These are phyloP conservation scores for Cistogaster globosa DNA, from an alignment of 2,888 invertebrate species.

Conservation along the genomic window DNA sequence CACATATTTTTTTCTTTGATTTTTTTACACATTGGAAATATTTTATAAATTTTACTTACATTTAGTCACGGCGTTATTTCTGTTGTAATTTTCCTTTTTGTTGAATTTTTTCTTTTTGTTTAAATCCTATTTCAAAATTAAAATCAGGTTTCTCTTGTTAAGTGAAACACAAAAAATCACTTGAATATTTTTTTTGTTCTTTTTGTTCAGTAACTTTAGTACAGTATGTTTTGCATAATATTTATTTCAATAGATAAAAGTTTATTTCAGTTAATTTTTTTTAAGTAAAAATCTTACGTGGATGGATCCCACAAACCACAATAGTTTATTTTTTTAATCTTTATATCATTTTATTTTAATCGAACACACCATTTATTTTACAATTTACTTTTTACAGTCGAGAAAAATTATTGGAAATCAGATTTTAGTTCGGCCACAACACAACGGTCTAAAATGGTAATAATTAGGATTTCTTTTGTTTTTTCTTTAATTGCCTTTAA, in stretches of 20 bases:
- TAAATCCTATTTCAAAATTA: constrained; percentile 49
- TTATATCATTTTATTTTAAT: constrained; percentile 9
- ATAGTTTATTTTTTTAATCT: constrained; percentile 3
- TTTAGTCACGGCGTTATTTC: constrained; percentile 32
- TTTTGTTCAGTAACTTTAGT: constrained; percentile 64
- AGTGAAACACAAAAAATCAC: constrained; percentile 47
- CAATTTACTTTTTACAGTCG: constrained; percentile 21
- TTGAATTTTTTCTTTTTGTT: constrained; percentile 15
- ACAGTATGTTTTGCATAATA: constrained; percentile 70
- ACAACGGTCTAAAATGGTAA: constrained; percentile 21
- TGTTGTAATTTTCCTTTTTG: constrained; percentile 10
- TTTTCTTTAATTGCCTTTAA: constrained; percentile 5
- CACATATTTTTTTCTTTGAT: constrained; percentile 27
- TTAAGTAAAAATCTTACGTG: constrained; percentile 51
- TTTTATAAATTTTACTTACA: constrained; percentile 60
- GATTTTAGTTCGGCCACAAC: constrained; percentile 8
- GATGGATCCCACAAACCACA: constrained; percentile 46
- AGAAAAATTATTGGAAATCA: background rate
- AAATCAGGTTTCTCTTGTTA: constrained; percentile 56
- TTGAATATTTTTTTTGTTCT: constrained; percentile 43
- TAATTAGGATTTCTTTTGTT: constrained; percentile 23
- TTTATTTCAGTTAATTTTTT: constrained; percentile 18
- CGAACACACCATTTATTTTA: constrained; percentile 50
- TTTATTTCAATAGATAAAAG: constrained; percentile 46
- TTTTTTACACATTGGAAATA: constrained; percentile 10